Base-by-base conservation (phyloP, 2,797 vertebrate species). In the Chrysocyon brachyurus region DNA sequence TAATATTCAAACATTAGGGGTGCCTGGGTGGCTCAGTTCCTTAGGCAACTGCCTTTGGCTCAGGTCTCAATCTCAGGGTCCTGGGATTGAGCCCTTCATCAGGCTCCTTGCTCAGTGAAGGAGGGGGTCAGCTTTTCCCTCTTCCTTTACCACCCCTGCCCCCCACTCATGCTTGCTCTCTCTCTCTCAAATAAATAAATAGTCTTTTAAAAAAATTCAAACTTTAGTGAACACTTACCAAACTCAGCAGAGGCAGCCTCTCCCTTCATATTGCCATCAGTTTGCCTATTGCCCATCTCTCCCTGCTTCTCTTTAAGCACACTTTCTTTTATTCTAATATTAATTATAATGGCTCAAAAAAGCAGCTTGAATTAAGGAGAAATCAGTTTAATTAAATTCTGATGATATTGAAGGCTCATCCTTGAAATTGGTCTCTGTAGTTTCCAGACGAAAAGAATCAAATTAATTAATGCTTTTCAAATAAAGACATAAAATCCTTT, bases 401-500 rank as follows among this genome's bases (percentile, higher is more conserved):
- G 83, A 81, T 79, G n/a, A 81, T 68, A 91, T 6, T 64, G 31
- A 91, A 91, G 63, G 68, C 12, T 73, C 89, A n/a, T 16, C 52
- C 83, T 84, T 92, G 70, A 96, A 91, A 73, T 75, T 28, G 14
- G 14, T 87, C 70, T 66, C 22, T 40, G 36, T 84, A 57, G 64
- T 85, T 91, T 31, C 63, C 63, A 54, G 6, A 54, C 75, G 75
- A 96, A 89, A 96, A 90, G n/a, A 95, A 89, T 75, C 22, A 40
- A 95, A 87, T 96, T 90, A 96, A 96, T 40, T 78, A 84, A 68
- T 14, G 83, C 26, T 92, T 91, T 90, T 70, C n/a, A 83, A 97
- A 57, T 75, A 49, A 70, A 49, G 33, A 83, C 83, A 7, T 94
- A 87, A 89, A 93, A 49, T 22, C 8, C 16, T 31, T 36, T 46